Conservation (phyloP, 2,797 vertebrate species). For the Esox lucius region DNA sequence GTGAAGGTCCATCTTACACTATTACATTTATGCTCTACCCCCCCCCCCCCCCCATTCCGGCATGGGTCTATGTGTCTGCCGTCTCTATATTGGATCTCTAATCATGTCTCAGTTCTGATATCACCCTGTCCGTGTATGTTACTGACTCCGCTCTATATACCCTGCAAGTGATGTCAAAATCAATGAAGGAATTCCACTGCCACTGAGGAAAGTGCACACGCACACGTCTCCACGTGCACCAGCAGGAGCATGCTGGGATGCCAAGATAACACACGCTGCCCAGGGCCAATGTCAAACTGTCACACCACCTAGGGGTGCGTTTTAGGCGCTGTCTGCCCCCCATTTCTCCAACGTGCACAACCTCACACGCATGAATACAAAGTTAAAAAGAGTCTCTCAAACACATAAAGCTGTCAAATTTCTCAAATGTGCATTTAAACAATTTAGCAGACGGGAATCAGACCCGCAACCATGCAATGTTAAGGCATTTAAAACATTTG, state of each 20-base stretch:
- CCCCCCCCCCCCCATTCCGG: background rate
- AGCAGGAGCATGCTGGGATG: background rate
- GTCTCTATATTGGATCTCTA: background rate
- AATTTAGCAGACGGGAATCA: background rate
- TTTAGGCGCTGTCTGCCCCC: background rate
- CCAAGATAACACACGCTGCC: slow-evolving; percentile 3
- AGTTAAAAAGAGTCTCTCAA: background rate
- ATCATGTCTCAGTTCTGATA: too few species aligned
- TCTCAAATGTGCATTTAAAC: background rate
- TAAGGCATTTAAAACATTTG: background rate
- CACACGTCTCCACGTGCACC: background rate
- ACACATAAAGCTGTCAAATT: background rate
- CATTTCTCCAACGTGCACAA: background rate
- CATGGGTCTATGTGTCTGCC: background rate
- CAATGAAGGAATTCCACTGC: background rate
- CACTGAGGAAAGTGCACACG: background rate
- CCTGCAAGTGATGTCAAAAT: background rate
- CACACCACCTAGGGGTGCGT: background rate
- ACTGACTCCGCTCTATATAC: background rate
- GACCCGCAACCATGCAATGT: too few species aligned
- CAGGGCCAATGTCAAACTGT: background rate
- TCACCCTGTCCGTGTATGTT: background rate
- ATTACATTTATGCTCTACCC: too few species aligned
- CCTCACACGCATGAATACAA: background rate
- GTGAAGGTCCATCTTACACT: background rate